A percentile compares a stretch with the other conserved stretches of the same genome.
These are phyloP conservation scores for Drosophila melanosoma DNA, from an alignment of 2,888 invertebrate species.

Conservation along the genomic window DNA sequence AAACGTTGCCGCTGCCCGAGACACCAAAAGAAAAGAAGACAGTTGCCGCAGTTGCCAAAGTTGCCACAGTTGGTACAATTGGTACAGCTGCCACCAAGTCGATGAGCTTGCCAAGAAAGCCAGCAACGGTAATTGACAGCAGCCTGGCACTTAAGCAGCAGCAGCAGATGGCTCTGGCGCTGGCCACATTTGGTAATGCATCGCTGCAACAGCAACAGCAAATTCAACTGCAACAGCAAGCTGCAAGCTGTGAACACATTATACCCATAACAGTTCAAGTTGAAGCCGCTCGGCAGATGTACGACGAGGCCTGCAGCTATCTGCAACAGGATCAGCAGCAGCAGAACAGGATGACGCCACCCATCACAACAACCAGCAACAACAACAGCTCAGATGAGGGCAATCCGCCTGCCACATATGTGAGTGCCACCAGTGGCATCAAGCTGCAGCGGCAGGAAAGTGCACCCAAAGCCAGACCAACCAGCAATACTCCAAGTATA, in stretches of 20 bases:
- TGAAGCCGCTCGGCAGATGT: constrained; percentile 56
- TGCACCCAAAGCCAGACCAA: constrained; percentile 1
- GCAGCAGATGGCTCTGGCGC: constrained; percentile 68
- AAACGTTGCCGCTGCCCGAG: constrained; percentile 77
- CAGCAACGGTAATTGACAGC: constrained; percentile 65
- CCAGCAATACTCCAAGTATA: constrained; percentile 15
- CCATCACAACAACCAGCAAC: constrained; percentile 11
- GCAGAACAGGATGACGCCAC: constrained; percentile 67
- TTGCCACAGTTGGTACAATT: neutral
- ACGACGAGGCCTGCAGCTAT: constrained; percentile 80
- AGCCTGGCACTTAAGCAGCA: constrained; percentile 72
- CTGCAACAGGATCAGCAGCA: constrained; percentile 75
- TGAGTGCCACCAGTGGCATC: constrained; percentile 67
- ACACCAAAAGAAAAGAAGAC: constrained; percentile 46
- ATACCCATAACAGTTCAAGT: constrained; percentile 71
- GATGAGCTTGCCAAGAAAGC: constrained; percentile 51
- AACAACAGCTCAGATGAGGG: constrained; percentile 42
- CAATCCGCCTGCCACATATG: constrained; percentile 46
- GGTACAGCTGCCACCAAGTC: constrained; percentile 21
- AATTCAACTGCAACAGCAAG: neutral
- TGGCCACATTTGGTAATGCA: constrained; percentile 34
- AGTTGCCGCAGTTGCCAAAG: constrained; percentile 39
- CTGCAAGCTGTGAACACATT: constrained; percentile 36
- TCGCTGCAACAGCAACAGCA: constrained; percentile 4
- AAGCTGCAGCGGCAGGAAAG: constrained; percentile 66